Evolutionary conservation across 2,113 vertebrate genomes (phyloP), one percentile per base, ranked within the genome.

Genomic region (Cyprinodon brontotheroides): DNA sequence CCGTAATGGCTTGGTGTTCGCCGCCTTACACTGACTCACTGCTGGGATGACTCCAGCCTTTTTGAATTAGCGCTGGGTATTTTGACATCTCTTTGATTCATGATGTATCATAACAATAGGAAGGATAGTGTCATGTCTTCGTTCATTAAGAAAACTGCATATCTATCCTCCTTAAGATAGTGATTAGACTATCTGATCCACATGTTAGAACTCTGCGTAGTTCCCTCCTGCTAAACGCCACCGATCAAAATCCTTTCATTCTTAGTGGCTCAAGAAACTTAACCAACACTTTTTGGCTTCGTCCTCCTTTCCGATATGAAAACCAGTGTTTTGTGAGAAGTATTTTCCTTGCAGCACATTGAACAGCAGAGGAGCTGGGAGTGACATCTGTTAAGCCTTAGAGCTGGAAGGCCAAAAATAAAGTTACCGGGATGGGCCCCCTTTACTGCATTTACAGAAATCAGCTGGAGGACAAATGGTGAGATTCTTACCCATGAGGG

Each of bases 371-470:
- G 62, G 63, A 82, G 72, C 20, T 4, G 50, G 79, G 82, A 86
- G 88, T 93, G 91, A 91, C 93, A 93, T 94, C 91, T 93, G 93
- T 85, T 89, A 82, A 82, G 86, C 87, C 83, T 92, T 91, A 91
- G 75, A 80, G 75, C 87, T 88, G 80, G 77, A 85, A 65, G 79
- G 89, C 89, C 90, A 89, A 91, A 93, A 93, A 93, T 93, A 93
- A 91, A 91, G 88, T 89, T 83, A 78, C 87, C 85, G 83, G 86
- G 80, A 36, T 79, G 80, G 82, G 85, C 80, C 86, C 65, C 84
- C 80, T 75, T 78, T 65, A 66, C 75, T 76, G 83, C 81, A 86
- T 91, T 89, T 88, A 85, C 89, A 79, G 82, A 89, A 88, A 93
- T 93, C 91, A 92, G 90, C 88, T 93, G 92, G 77, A 91, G 78